Percentiles rank a stretch among this genome's conserved stretches.
These are phyloP conservation scores for Philotrypesis tridentata DNA, from an alignment of 1,140 invertebrate species.

Conservation along the genomic window DNA sequence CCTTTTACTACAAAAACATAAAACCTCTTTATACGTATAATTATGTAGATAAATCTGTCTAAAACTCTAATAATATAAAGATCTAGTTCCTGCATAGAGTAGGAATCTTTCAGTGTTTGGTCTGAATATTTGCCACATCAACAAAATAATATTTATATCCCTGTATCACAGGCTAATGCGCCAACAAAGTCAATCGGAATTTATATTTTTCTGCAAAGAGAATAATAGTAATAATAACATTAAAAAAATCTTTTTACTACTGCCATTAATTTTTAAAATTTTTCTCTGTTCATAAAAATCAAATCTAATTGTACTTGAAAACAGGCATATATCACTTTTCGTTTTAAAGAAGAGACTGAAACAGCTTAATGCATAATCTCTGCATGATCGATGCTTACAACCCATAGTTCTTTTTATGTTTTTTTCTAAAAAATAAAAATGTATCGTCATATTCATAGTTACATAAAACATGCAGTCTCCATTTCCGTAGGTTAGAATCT, in stretches of 20 bases:
- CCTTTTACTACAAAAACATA: constrained; percentile 9
- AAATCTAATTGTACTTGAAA: constrained; percentile 43
- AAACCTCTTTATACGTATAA: constrained; percentile 18
- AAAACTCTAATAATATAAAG: constrained; percentile 35
- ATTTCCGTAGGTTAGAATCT: constrained; percentile 25
- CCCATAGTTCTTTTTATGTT: neutral
- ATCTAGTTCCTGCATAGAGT: constrained; percentile 44
- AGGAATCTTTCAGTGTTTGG: constrained; percentile 44
- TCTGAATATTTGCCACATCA: constrained; percentile 44
- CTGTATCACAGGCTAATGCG: constrained; percentile 44
- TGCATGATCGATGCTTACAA: constrained; percentile 14
- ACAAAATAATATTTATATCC: constrained; percentile 59
- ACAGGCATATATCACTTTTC: constrained; percentile 29
- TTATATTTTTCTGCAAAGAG: neutral
- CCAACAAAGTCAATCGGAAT: constrained; percentile 46
- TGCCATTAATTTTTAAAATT: constrained; percentile 20
- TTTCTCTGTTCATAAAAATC: constrained; percentile 22
- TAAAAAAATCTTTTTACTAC: constrained; percentile 11
- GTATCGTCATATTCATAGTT: constrained; percentile 30
- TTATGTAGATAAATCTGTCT: constrained; percentile 32
- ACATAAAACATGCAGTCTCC: constrained; percentile 37
- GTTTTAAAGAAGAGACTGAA: constrained; percentile 5
- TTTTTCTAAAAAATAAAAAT: constrained; percentile 30
- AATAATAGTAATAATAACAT: constrained; percentile 2
- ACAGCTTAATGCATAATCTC: constrained; percentile 4